These are phyloP conservation scores for Caenorhabditis afra DNA, from an alignment of 2,888 invertebrate species.

Conservation along the genomic window DNA sequence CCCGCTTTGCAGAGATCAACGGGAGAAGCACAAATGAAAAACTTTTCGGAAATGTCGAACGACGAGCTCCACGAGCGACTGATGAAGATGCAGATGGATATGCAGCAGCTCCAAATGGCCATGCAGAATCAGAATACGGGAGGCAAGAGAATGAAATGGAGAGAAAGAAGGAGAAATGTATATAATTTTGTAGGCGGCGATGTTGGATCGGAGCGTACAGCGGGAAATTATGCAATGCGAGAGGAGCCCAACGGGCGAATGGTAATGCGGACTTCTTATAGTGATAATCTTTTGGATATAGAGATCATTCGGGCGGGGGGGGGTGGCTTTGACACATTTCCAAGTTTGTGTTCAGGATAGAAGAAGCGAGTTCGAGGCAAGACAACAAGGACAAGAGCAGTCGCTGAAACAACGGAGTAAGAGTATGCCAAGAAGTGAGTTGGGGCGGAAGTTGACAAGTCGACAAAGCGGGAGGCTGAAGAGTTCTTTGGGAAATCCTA, in stretches of 20 bases:
- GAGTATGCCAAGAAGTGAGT: slow-evolving; percentile 65
- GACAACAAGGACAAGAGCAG: slow-evolving; percentile 30
- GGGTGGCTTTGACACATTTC: neutral
- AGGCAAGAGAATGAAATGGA: slow-evolving; percentile 18
- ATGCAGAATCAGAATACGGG: slow-evolving; percentile 41
- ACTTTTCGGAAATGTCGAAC: slow-evolving; percentile 57
- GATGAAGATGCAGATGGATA: slow-evolving; percentile 57
- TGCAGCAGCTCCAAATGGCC: slow-evolving; percentile 57
- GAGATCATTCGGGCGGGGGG: too few relatives aligned
- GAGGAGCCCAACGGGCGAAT: slow-evolving; percentile 36
- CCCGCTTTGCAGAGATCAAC: slow-evolving; percentile 12
- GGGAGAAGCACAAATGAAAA: slow-evolving; percentile 32
- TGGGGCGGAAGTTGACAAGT: slow-evolving; percentile 27
- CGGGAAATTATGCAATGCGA: slow-evolving; percentile 27
- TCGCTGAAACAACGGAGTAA: slow-evolving; percentile 61
- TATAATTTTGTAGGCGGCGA: slow-evolving; percentile 17
- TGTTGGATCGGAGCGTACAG: slow-evolving; percentile 29
- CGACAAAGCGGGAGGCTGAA: too few relatives aligned
- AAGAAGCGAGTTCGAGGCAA: slow-evolving; percentile 34
- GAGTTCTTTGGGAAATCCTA: too few relatives aligned
- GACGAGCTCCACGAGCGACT: slow-evolving; percentile 56
- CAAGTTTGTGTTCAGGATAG: slow-evolving; percentile 22
- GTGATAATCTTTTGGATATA: too few relatives aligned
- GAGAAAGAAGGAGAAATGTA: slow-evolving; percentile 7
- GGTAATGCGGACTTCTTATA: slow-evolving; percentile 13